Evolutionary conservation across 2,888 invertebrate genomes (phyloP).

Genomic region (Abrostola triplasia): DNA sequence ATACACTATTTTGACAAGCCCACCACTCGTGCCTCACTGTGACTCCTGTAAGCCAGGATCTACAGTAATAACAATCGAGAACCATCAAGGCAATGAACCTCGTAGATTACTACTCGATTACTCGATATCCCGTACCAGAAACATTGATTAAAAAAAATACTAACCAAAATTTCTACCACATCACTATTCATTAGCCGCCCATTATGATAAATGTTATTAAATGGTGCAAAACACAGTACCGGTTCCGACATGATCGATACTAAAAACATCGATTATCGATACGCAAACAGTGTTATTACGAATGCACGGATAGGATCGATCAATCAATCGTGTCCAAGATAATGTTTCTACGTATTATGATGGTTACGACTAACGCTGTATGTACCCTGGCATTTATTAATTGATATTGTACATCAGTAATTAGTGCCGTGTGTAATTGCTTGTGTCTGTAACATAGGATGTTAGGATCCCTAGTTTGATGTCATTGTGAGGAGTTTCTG

Average conservation of each 20-base stretch:
- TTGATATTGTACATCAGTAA: background rate
- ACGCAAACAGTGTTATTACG: slow-evolving; percentile 37
- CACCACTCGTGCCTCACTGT: too few species aligned
- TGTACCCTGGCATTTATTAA: background rate
- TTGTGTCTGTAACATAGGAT: background rate
- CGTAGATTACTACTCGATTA: too few species aligned
- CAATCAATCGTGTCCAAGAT: slow-evolving; percentile 39
- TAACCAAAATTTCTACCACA: background rate
- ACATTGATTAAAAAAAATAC: too few species aligned
- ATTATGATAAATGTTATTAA: slow-evolving; percentile 11
- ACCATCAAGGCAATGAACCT: too few species aligned
- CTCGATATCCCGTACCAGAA: too few species aligned
- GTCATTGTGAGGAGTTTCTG: too few species aligned
- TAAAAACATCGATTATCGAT: slow-evolving; percentile 18
- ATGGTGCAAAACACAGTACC: slow-evolving; percentile 35
- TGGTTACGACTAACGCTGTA: background rate
- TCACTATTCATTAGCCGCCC: background rate
- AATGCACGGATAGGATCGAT: slow-evolving; percentile 29
- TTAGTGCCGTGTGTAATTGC: background rate
- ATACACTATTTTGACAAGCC: too few species aligned
- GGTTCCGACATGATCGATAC: slow-evolving; percentile 24
- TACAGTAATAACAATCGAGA: too few species aligned
- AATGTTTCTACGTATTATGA: slow-evolving; percentile 15
- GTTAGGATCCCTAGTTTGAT: too few species aligned
- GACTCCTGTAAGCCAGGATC: too few species aligned